Percentiles rank a stretch among this genome's conserved stretches.
These are phyloP conservation scores for Chelon auratus DNA, from an alignment of 2,797 vertebrate species.

Conservation along the genomic window DNA sequence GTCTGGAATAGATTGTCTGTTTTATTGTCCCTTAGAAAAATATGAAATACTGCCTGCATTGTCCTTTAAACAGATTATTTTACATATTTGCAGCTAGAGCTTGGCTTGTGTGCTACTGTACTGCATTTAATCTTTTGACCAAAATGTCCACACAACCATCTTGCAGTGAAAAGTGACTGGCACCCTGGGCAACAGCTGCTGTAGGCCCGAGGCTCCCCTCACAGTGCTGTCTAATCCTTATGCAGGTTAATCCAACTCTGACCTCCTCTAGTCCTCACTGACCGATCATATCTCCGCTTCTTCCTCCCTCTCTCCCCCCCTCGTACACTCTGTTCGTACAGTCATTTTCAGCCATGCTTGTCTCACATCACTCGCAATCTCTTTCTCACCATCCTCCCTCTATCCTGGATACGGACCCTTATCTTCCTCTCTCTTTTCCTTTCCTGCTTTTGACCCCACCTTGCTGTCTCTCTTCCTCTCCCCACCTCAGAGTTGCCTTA, in stretches of 20 bases:
- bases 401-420: slow-evolving; percentile 55
- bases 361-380: slow-evolving; percentile 70
- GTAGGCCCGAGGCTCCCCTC: slow-evolving; percentile 65
- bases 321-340: slow-evolving; percentile 37
- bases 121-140: neutral
- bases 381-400: slow-evolving; percentile 52
- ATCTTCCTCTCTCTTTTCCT: slow-evolving; percentile 47
- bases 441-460: slow-evolving; percentile 69
- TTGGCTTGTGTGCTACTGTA: neutral
- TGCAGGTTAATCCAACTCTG: slow-evolving; percentile 88
- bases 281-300: slow-evolving; percentile 83
- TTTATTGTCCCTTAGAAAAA: neutral
- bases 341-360: slow-evolving; percentile 63
- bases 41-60: neutral
- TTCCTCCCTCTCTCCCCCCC: slow-evolving; percentile 50
- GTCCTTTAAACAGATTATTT: neutral
- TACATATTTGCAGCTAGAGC: slow-evolving; percentile 6
- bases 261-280: slow-evolving; percentile 83
- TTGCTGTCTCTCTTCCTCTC: slow-evolving; percentile 60
- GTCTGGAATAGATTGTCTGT: neutral
- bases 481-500: slow-evolving; percentile 79
- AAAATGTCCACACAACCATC: slow-evolving; percentile 16
- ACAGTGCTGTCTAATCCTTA: slow-evolving; percentile 84
- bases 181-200: slow-evolving; percentile 73
- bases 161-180: slow-evolving; percentile 56